Percentiles rank a stretch among this genome's conserved stretches.
Conservation (phyloP, 53 echinoderm and acorn worm species). For the Paracentrotus lividus region DNA sequence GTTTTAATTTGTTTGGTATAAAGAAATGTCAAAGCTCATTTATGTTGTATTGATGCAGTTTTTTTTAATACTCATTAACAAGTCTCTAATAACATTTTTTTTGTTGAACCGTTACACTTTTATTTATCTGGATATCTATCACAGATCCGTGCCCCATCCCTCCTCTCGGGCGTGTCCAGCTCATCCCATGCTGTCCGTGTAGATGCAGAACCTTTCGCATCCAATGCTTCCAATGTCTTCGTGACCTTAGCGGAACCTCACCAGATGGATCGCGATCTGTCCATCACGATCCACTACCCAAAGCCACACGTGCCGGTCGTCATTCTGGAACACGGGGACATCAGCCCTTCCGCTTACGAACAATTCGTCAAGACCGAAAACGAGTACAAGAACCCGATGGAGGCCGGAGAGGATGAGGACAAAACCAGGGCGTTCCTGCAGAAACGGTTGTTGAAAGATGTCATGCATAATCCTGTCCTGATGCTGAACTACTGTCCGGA, state of each 20-base stretch:
- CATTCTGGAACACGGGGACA: constrained; percentile 97
- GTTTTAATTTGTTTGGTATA: no score
- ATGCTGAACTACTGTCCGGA: constrained; percentile 99
- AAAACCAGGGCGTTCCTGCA: constrained; percentile 76
- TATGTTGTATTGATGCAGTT: no score
- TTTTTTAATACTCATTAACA: no score
- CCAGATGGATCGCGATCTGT: constrained; percentile 88
- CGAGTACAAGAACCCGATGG: constrained; percentile 79
- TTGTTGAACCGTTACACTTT: not conserved
- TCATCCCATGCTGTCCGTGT: constrained; percentile 93
- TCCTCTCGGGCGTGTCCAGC: constrained; percentile 95
- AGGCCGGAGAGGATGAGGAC: constrained; percentile 75
- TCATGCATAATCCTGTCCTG: constrained; percentile 97
- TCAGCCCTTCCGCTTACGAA: constrained; percentile 93
- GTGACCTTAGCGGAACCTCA: constrained; percentile 98
- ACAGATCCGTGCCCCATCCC: constrained; percentile 80
- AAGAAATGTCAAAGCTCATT: no score
- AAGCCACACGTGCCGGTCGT: constrained; percentile 92
- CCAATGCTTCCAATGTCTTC: constrained; percentile 97
- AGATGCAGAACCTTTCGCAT: constrained; percentile 98
- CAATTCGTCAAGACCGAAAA: constrained; percentile 92
- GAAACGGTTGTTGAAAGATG: constrained; percentile 91
- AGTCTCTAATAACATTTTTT: not conserved
- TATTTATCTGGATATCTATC: not conserved
- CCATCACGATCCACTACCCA: constrained; percentile 87